Percentiles rank a stretch among this genome's conserved stretches.
phyloP scores from a whole-genome alignment of 2,888 invertebrate species.

The Heliconius cydno region DNA sequence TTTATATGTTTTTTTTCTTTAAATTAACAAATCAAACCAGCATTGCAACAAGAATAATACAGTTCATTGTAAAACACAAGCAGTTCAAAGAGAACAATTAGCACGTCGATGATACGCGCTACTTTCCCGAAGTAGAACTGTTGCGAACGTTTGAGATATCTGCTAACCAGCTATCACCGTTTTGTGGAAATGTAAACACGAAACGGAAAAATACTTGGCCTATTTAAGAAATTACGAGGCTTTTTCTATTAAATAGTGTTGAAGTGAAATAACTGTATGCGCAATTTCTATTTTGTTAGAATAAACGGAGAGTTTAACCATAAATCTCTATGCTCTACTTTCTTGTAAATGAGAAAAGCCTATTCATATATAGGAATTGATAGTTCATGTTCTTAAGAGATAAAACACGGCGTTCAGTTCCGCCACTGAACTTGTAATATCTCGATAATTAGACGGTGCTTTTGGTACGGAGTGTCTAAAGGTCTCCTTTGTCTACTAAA shows the following conservation, averaged over 20 bases:
- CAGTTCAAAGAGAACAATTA: conserved; percentile 38
- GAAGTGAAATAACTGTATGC: background rate
- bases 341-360: too few relatives aligned
- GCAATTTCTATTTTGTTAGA: background rate
- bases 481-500: too few relatives aligned
- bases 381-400: too few relatives aligned
- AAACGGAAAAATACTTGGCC: conserved; percentile 34
- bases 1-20: background rate
- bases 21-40: background rate
- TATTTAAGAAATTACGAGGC: conserved; percentile 18
- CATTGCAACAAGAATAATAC: background rate
- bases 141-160: conserved; percentile 32
- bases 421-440: too few relatives aligned
- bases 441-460: too few relatives aligned
- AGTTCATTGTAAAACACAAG: background rate
- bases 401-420: too few relatives aligned
- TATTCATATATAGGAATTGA: too few relatives aligned
- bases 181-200: conserved; percentile 33
- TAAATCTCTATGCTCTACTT: background rate
- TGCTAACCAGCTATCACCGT: conserved; percentile 40
- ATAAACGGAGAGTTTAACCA: background rate
- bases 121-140: conserved; percentile 36
- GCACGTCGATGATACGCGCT: conserved; percentile 41
- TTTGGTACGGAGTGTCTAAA: too few relatives aligned
- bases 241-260: conserved; percentile 19